Percentiles rank a stretch among this genome's conserved stretches.
phyloP scores from a whole-genome alignment of 2,888 invertebrate genomes.

The Philereme vetulata region DNA sequence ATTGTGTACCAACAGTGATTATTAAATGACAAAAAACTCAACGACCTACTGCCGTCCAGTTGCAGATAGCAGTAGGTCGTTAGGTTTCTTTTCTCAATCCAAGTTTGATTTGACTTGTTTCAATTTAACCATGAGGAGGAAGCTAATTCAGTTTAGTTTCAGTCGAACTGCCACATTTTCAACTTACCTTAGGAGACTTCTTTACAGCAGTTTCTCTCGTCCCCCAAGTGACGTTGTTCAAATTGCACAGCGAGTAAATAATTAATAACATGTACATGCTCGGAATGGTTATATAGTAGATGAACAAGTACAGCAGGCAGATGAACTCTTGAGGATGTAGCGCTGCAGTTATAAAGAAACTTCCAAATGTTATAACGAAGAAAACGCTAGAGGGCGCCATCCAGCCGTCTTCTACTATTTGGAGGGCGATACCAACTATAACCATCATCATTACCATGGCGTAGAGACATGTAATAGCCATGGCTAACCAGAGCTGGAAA shows the following conservation, averaged over 20 bases:
- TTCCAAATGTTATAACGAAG: slow-evolving; percentile 88
- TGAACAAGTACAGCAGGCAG: slow-evolving; percentile 88
- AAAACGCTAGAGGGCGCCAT: slow-evolving; percentile 93
- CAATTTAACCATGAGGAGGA: background rate
- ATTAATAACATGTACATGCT: slow-evolving; percentile 97
- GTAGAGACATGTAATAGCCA: slow-evolving; percentile 89
- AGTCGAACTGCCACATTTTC: background rate
- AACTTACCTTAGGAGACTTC: slow-evolving; percentile 66
- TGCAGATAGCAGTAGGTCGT: no score
- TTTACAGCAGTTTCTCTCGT: slow-evolving; percentile 90
- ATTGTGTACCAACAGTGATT: no score
- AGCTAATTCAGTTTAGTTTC: background rate
- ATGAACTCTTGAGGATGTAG: slow-evolving; percentile 91
- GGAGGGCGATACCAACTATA: slow-evolving; percentile 90
- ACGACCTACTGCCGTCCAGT: no score
- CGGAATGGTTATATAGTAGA: slow-evolving; percentile 95
- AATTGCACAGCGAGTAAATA: slow-evolving; percentile 95
- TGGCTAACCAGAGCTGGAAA: slow-evolving; percentile 87
- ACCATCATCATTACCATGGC: slow-evolving; percentile 95
- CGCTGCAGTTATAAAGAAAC: slow-evolving; percentile 86
- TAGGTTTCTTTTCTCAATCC: no score
- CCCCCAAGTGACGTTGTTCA: slow-evolving; percentile 97
- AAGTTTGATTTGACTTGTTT: no score
- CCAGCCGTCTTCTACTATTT: slow-evolving; percentile 91
- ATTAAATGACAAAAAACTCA: no score